Percentiles rank a stretch among this genome's conserved stretches.
These are phyloP conservation scores for Alsophila aescularia DNA, from an alignment of 2,888 invertebrate species.

Conservation along the genomic window DNA sequence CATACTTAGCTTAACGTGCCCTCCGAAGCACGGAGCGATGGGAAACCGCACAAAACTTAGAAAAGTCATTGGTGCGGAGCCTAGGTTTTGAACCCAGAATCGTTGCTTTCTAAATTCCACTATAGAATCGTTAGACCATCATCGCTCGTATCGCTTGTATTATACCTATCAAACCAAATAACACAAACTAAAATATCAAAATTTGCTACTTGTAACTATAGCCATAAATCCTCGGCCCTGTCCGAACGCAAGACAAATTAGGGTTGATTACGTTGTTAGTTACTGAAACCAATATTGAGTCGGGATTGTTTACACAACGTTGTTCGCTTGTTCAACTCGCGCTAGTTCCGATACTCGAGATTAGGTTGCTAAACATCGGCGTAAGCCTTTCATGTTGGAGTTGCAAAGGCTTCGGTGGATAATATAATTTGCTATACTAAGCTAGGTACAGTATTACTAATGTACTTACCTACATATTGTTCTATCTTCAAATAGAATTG, in stretches of 20 bases:
- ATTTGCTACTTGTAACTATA: slow-evolving; percentile 20
- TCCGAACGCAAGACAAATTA: slow-evolving; percentile 69
- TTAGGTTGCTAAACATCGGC: slow-evolving; percentile 52
- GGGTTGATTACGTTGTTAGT: slow-evolving; percentile 72
- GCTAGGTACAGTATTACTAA: not conserved
- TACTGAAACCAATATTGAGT: slow-evolving; percentile 71
- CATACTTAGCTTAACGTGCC: too few relatives aligned
- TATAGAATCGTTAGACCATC: too few relatives aligned
- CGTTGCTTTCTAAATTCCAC: too few relatives aligned
- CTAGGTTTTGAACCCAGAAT: too few relatives aligned
- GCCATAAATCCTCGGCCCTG: slow-evolving; percentile 53
- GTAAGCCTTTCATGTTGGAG: slow-evolving; percentile 11
- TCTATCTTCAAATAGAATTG: too few relatives aligned
- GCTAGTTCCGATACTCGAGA: slow-evolving; percentile 49
- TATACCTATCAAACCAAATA: too few relatives aligned
- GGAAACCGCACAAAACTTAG: too few relatives aligned
- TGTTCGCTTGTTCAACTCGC: slow-evolving; percentile 57
- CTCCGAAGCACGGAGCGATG: too few relatives aligned
- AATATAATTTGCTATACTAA: slow-evolving; percentile 1
- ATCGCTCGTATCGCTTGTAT: too few relatives aligned
- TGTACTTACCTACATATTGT: not conserved
- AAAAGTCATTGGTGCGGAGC: too few relatives aligned
- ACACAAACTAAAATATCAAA: not conserved
- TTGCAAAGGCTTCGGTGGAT: slow-evolving; percentile 13
- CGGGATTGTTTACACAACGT: slow-evolving; percentile 63